Percentiles rank a stretch among this genome's conserved stretches.
phyloP scores from a whole-genome alignment of 1,140 invertebrate species.

The Dreissena rostriformis region DNA sequence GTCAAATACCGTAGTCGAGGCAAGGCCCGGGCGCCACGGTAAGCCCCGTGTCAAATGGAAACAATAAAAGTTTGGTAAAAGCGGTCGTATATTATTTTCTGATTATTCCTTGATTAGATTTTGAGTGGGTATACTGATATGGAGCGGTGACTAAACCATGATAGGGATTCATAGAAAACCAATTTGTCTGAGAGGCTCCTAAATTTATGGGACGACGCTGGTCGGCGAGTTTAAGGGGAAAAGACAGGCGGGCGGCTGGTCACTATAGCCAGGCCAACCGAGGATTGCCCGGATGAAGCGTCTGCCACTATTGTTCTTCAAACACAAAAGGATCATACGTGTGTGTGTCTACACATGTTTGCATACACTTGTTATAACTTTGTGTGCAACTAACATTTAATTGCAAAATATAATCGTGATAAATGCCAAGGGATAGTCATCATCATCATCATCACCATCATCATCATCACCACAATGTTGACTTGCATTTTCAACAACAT shows the following conservation, averaged over 20 bases:
- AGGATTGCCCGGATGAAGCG: not conserved
- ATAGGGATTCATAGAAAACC: slow-evolving; percentile 49
- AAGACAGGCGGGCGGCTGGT: not conserved
- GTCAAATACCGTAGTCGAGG: slow-evolving; percentile 53
- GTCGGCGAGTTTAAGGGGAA: not conserved
- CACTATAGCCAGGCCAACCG: not conserved
- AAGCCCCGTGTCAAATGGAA: slow-evolving; percentile 47
- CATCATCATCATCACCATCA: too few species aligned
- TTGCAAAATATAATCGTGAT: too few species aligned
- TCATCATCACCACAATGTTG: too few species aligned
- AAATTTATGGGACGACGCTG: slow-evolving; percentile 22
- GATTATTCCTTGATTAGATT: slow-evolving; percentile 58
- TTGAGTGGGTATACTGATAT: slow-evolving; percentile 49
- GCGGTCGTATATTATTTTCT: slow-evolving; percentile 58
- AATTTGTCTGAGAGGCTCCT: slow-evolving; percentile 33
- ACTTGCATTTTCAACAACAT: too few species aligned
- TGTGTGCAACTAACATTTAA: too few species aligned
- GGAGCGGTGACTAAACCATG: slow-evolving; percentile 41
- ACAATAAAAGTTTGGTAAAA: slow-evolving; percentile 54
- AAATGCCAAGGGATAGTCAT: too few species aligned
- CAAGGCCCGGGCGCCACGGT: slow-evolving; percentile 36
- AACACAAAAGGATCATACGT: too few species aligned
- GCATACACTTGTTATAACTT: too few species aligned
- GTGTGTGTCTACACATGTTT: too few species aligned
- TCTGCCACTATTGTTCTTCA: not conserved